Percentiles rank a stretch among this genome's conserved stretches.
Conservation (phyloP, 2,888 invertebrate genomes). For the Drosophila demipolita region DNA sequence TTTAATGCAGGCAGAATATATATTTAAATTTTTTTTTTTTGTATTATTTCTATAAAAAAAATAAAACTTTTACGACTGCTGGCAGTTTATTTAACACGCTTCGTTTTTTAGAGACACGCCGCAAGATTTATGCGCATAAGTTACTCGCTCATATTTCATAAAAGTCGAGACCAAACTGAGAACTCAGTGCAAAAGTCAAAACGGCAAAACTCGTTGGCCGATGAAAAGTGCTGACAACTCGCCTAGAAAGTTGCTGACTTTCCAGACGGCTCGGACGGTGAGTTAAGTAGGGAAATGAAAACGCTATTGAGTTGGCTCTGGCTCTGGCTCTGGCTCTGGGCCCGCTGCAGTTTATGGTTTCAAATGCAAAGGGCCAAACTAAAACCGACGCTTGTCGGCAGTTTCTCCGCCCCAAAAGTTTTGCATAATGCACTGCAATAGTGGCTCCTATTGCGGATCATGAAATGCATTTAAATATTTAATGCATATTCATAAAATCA, state of each 20-base stretch:
- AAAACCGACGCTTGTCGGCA: constrained; percentile 28
- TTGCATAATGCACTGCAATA: constrained; percentile 67
- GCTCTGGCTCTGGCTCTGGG: background rate
- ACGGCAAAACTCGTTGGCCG: constrained; percentile 53
- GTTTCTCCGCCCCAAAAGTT: constrained; percentile 48
- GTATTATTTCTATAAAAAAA: constrained; percentile 24
- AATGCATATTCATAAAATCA: constrained; percentile 25
- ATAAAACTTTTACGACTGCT: constrained; percentile 46
- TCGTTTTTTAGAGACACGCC: constrained; percentile 34
- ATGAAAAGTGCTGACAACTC: constrained; percentile 75
- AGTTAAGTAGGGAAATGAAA: constrained; percentile 49
- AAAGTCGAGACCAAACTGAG: constrained; percentile 55
- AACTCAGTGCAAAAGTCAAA: constrained; percentile 41
- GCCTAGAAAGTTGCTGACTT: constrained; percentile 74
- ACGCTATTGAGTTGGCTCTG: constrained; percentile 41
- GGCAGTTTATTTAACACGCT: constrained; percentile 60
- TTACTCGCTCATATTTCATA: constrained; percentile 77
- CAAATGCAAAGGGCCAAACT: constrained; percentile 31
- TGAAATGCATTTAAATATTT: constrained; percentile 20
- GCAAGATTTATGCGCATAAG: constrained; percentile 79
- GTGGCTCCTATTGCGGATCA: constrained; percentile 31
- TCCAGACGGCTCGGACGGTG: constrained; percentile 58
- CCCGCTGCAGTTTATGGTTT: constrained; percentile 49
- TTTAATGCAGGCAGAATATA: background rate
- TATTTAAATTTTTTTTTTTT: constrained; percentile 1